Conservation (phyloP, 2,113 vertebrate genomes). For the Triplophysa dalaica region DNA sequence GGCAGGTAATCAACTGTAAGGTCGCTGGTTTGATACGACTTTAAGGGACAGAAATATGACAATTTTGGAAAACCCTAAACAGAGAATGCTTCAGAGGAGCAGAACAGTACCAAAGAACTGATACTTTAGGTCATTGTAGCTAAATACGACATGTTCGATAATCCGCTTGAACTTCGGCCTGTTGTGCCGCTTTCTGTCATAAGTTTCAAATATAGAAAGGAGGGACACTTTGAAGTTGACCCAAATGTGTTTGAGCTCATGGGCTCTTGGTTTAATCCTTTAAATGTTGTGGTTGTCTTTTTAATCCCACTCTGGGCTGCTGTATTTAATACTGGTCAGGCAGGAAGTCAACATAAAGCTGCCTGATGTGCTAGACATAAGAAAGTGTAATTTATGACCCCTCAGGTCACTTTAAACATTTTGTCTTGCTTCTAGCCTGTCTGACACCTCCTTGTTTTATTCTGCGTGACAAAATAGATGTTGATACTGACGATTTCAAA, state of each 20-base stretch:
- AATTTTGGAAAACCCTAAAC: not conserved
- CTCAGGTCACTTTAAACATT: not conserved
- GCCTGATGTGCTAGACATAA: slow-evolving; percentile 21
- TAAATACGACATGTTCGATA: not conserved
- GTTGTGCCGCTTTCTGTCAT: slow-evolving; percentile 18
- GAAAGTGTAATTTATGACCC: not conserved
- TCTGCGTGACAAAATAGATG: no score
- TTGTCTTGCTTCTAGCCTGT: not conserved
- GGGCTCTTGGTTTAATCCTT: slow-evolving; percentile 14
- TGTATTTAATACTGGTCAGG: slow-evolving; percentile 14
- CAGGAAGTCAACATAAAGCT: not conserved
- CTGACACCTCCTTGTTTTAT: not conserved
- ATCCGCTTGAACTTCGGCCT: slow-evolving; percentile 1
- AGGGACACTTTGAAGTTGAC: slow-evolving; percentile 30
- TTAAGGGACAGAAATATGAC: no score
- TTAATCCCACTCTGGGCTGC: slow-evolving; percentile 19
- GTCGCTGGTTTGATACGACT: no score
- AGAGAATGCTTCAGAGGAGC: not conserved
- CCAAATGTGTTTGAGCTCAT: slow-evolving; percentile 7
- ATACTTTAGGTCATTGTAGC: not conserved
- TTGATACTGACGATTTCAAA: no score
- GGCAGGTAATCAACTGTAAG: no score
- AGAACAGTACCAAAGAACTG: not conserved
- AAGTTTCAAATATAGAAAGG: slow-evolving; percentile 7
- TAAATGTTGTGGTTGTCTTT: slow-evolving; percentile 2